A percentile compares a stretch with the other conserved stretches of the same genome.
phyloP scores from a whole-genome alignment of 2,888 invertebrate genomes.

The Cyclophora albipunctata region DNA sequence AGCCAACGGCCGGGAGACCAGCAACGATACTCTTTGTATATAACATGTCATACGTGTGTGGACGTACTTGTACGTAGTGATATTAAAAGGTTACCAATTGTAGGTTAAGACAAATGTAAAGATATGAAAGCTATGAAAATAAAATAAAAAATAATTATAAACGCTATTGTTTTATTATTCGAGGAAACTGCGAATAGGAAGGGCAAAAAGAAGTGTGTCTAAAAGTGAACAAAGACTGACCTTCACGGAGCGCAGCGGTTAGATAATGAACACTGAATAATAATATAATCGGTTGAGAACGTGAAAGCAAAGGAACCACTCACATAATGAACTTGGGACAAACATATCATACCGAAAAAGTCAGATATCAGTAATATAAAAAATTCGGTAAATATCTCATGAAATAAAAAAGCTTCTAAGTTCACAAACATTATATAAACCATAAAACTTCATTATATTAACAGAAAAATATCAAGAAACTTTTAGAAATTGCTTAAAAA shows the following conservation, averaged over 20 bases:
- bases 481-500: too few species aligned
- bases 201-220: slow-evolving; percentile 27
- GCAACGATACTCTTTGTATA: slow-evolving; percentile 64
- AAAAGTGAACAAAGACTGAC: slow-evolving; percentile 40
- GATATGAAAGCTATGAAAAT: slow-evolving; percentile 45
- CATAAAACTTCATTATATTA: too few species aligned
- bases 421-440: too few species aligned
- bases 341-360: too few species aligned
- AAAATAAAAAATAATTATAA: slow-evolving; percentile 28
- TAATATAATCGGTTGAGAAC: slow-evolving; percentile 14
- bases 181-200: slow-evolving; percentile 25
- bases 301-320: slow-evolving; percentile 6
- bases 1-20: slow-evolving; percentile 61
- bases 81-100: slow-evolving; percentile 67
- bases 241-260: slow-evolving; percentile 35
- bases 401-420: too few species aligned
- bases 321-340: slow-evolving; percentile 5
- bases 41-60: slow-evolving; percentile 60
- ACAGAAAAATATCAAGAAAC: too few species aligned
- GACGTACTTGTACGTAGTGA: slow-evolving; percentile 67
- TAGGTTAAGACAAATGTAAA: slow-evolving; percentile 66
- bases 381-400: too few species aligned
- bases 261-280: slow-evolving; percentile 28
- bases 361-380: too few species aligned
- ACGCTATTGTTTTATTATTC: slow-evolving; percentile 31